These are phyloP conservation scores for Promerops cafer DNA, from an alignment of 2,113 vertebrate genomes.

Conservation along the genomic window DNA sequence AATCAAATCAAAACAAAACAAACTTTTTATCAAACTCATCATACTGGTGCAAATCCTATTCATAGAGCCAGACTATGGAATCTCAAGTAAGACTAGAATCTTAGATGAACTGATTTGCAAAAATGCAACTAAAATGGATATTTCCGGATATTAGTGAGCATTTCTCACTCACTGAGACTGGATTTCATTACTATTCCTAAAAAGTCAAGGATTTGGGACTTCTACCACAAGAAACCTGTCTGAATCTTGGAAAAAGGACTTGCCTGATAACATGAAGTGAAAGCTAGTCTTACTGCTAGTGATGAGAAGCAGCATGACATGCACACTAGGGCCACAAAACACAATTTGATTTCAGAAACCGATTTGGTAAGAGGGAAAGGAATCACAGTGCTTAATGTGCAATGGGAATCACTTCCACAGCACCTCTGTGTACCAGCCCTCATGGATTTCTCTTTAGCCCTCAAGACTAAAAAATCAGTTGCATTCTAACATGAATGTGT, in stretches of 20 bases:
- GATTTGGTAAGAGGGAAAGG: neutral
- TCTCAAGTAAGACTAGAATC: neutral
- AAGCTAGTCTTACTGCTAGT: neutral
- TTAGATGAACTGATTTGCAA: neutral
- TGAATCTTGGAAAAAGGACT: neutral
- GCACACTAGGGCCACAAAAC: neutral
- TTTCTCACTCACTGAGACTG: neutral
- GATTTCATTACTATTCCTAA: neutral
- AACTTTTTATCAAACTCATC: neutral
- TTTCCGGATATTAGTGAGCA: too few species aligned
- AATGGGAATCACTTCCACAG: neutral
- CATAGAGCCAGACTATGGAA: neutral
- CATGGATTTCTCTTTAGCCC: neutral
- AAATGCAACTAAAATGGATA: neutral
- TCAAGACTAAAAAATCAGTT: neutral
- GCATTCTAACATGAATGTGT: accelerated
- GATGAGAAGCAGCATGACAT: neutral
- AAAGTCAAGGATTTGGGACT: neutral
- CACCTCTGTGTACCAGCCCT: neutral
- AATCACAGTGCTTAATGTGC: neutral
- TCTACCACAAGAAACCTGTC: neutral
- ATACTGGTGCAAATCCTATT: neutral
- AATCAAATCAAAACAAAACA: neutral
- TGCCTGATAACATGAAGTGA: neutral
- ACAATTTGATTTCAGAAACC: neutral